Evolutionary conservation across 2,888 invertebrate genomes (phyloP).

Genomic region (Drosophila kanekoi): DNA sequence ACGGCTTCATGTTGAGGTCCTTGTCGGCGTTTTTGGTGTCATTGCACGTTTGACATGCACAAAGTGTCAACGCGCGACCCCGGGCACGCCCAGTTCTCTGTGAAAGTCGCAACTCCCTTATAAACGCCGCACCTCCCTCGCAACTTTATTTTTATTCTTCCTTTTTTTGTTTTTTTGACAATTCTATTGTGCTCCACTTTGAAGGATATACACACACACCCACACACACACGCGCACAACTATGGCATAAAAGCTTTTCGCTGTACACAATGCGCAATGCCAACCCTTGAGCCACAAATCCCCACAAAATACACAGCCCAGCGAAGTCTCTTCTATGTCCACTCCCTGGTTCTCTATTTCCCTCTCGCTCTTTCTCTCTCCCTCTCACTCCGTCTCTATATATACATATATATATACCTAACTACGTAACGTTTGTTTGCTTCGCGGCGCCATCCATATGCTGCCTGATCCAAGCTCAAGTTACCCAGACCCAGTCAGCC

Average conservation of each 20-base stretch:
- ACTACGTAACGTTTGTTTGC: constrained; percentile 7
- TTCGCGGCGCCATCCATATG: constrained; percentile 14
- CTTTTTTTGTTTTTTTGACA: constrained; percentile 36
- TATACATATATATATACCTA: background rate
- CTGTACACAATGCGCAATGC: constrained; percentile 32
- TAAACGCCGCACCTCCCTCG: constrained; percentile 5
- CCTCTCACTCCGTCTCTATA: background rate
- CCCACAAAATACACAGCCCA: constrained; percentile 4
- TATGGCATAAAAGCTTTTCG: constrained; percentile 47
- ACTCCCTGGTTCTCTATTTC: background rate
- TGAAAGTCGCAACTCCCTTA: constrained; percentile 10
- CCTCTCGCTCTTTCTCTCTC: background rate
- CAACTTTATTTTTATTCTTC: background rate
- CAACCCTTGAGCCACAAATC: constrained; percentile 46
- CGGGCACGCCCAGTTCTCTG: constrained; percentile 41
- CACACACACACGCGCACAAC: constrained; percentile 14
- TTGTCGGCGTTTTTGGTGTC: constrained; percentile 59
- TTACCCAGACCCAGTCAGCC: constrained; percentile 1
- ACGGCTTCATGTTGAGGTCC: constrained; percentile 42
- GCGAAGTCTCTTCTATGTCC: constrained; percentile 2
- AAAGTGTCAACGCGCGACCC: constrained; percentile 62
- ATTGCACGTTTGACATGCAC: constrained; percentile 70
- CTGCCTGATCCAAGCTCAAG: constrained; percentile 12
- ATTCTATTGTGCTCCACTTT: constrained; percentile 43
- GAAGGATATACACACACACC: constrained; percentile 15